Evolutionary conservation across 2,888 invertebrate species (phyloP), one percentile per base, ranked within the genome.

Genomic region (Euplexia lucipara): DNA sequence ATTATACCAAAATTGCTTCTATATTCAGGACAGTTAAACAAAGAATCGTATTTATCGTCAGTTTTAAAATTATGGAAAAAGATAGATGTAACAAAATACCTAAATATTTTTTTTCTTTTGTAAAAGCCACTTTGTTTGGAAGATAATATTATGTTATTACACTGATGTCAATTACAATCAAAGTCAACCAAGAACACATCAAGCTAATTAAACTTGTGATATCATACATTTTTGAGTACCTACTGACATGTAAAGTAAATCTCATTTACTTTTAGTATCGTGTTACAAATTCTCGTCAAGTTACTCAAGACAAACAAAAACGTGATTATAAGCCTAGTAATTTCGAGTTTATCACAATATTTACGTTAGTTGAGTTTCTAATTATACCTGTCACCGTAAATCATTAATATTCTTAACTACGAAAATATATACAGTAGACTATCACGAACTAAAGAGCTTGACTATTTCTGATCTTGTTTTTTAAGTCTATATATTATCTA

Each of bases 321-420:
- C 32, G 3, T 26, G 30, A 12, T 30, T 10, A n/a, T 22, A 9
- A 14, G 2, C 5, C 10, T 34, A 35, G 22, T 37, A 26, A 37
- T 37, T 44, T 66, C 4, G 9, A 9, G 26, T 39, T 16, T 16
- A 45, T 37, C 16, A 45, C 6, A 64, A 44, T 42, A 41, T 34
- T 45, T 37, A 51, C 37, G n/a, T 10, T 3, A 47, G 18, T 51
- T 30, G 30, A 16, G 1, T 16, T 65, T 65, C n/a, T 41, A 34
- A 30, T 35, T 39, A 35, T 10, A 49, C 14, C 3, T 20, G 26
- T 45, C 12, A 5, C 3, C 44, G 22, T 22, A 14, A 16, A 20
- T 37, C 6, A 45, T 44, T 20, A 22, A 41, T 35, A 32, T 35
- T 41, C n/a, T 30, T 1, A 48, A 52, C 18, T 41, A 34, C 18